Evolutionary conservation across 1,140 invertebrate species (phyloP).

Genomic region (Habropoda laboriosa): DNA sequence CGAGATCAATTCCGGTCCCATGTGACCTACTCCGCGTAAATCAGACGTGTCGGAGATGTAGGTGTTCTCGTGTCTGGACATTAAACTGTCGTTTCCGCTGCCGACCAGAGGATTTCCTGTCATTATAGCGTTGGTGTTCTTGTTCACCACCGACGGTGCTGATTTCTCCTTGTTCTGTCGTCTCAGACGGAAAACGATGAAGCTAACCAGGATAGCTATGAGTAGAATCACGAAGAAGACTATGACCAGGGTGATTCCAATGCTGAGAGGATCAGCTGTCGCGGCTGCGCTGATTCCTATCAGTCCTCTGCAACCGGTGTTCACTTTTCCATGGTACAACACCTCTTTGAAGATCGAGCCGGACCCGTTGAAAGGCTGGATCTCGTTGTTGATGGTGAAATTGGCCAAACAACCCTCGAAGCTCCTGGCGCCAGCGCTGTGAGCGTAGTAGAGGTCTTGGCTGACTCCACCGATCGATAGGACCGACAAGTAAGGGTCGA

Average conservation of each 20-base stretch:
- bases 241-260: slow-evolving; percentile 95
- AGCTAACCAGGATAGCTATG: slow-evolving; percentile 93
- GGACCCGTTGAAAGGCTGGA: slow-evolving; percentile 93
- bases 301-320: slow-evolving; percentile 86
- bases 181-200: slow-evolving; percentile 92
- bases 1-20: slow-evolving; percentile 90
- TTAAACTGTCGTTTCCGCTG: slow-evolving; percentile 70
- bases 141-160: slow-evolving; percentile 72
- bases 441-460: slow-evolving; percentile 82
- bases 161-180: slow-evolving; percentile 92
- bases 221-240: slow-evolving; percentile 96
- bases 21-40: slow-evolving; percentile 85
- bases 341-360: slow-evolving; percentile 90
- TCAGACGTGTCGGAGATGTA: slow-evolving; percentile 79
- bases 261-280: slow-evolving; percentile 92
- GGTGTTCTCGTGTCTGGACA: slow-evolving; percentile 79
- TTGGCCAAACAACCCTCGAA: slow-evolving; percentile 95
- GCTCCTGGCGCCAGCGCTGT: slow-evolving; percentile 80
- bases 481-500: slow-evolving; percentile 93
- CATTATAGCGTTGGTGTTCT: slow-evolving; percentile 77
- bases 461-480: slow-evolving; percentile 89
- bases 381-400: slow-evolving; percentile 93
- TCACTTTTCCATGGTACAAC: slow-evolving; percentile 86
- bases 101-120: slow-evolving; percentile 74
- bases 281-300: slow-evolving; percentile 88